Evolutionary conservation across 2,888 invertebrate species (phyloP), one percentile per base, ranked within the genome.

Genomic region (Zeuzera pyrina): DNA sequence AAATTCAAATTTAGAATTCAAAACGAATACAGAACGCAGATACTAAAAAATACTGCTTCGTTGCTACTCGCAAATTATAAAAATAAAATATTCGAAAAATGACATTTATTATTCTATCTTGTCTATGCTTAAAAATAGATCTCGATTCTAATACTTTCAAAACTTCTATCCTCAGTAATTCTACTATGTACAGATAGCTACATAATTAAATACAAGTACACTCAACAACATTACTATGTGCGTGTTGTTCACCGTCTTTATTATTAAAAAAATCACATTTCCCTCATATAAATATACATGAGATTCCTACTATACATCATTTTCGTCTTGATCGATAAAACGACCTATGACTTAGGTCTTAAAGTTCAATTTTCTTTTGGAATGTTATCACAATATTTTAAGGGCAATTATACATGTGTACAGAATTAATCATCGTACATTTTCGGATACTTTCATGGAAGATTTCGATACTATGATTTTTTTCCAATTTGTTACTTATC

Each of bases 11-110:
- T 21, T 12, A 21, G 12, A 8, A 12, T n/a, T n/a, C n/a, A n/a
- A 21, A 14, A 25, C 29, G 33, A 31, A 13, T 27, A 15, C 27
- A 14, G 23, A 22, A 16, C n/a, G 26, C 12, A 19, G 11, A 6
- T 21, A 36, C 40, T 55, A 53, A 55, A 54, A 62, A 73, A 76
- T 73, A 77, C 71, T 73, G 74, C 47, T 77, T 79, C 81, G 78
- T 72, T 78, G 78, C 76, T 68, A 70, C 57, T 53, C 58, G 68
- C 71, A 72, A 78, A 73, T 67, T 36, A 67, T 59, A 61, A 63
- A 16, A 34, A 52, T 67, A 71, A 69, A 71, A 71, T 59, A 65
- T 67, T 67, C 62, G 57, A 68, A 65, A 61, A n/a, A 57, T 54
- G 55, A 65, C 60, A 58, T 58, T 31, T 50, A 39, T 50, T 47